Percentiles rank a stretch among this genome's conserved stretches.
Conservation (phyloP, 2,888 invertebrate genomes). For the Gnatocerus cornutus region DNA sequence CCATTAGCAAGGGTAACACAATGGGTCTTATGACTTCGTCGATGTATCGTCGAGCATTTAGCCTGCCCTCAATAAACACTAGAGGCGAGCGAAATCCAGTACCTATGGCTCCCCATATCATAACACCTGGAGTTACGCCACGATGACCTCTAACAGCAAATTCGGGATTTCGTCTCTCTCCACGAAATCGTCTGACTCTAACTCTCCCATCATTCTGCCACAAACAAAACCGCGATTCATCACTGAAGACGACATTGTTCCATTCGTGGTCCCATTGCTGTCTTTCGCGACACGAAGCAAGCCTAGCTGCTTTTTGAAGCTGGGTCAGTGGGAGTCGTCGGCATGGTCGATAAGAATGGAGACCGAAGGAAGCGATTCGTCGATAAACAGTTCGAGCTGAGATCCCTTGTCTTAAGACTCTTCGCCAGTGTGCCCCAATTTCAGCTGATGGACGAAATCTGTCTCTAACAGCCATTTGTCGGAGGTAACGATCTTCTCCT, state of each 20-base stretch:
- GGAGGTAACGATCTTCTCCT: no score
- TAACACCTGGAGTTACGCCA: conserved; percentile 13
- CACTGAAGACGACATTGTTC: conserved; percentile 11
- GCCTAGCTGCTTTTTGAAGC: no score
- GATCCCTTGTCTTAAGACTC: no score
- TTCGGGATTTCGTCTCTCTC: background rate
- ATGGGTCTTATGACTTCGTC: conserved; percentile 6
- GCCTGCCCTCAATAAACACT: background rate
- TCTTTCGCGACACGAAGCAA: no score
- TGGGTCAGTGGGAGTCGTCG: no score
- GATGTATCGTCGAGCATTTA: conserved; percentile 2
- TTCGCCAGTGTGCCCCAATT: no score
- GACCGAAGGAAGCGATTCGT: no score
- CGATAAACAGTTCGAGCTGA: no score
- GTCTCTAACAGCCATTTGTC: no score
- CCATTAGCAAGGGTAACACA: conserved; percentile 3
- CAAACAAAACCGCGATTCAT: conserved; percentile 8
- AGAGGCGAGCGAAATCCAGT: background rate
- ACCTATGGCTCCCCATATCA: background rate
- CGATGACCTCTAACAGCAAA: background rate
- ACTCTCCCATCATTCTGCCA: conserved; percentile 2
- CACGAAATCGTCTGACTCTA: no score
- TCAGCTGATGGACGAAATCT: no score
- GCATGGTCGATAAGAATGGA: no score
- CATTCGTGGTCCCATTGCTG: background rate